Conservation (phyloP, 1,140 invertebrate genomes). For the Campoletis sonorensis region DNA sequence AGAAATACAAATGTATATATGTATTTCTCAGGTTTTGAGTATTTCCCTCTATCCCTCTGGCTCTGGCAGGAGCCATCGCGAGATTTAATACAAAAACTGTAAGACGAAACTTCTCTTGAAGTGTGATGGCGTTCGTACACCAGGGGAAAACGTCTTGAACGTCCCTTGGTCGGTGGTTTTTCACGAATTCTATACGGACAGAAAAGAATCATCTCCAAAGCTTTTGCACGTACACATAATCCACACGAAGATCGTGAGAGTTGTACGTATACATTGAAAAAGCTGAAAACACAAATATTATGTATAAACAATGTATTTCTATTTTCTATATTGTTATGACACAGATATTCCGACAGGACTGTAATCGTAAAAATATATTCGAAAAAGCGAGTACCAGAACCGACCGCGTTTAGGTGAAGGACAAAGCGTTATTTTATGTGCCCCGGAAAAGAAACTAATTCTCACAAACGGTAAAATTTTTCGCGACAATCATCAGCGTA, state of each 20-base stretch:
- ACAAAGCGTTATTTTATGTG: neutral
- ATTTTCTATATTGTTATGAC: neutral
- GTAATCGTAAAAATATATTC: neutral
- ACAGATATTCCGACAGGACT: neutral
- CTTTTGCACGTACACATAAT: neutral
- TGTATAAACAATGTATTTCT: conserved; percentile 20
- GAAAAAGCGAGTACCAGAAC: neutral
- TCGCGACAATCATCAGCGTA: neutral
- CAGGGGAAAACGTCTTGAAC: conserved; percentile 11
- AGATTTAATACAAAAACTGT: conserved; percentile 26
- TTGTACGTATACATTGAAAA: neutral
- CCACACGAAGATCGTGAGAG: neutral
- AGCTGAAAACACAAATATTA: neutral
- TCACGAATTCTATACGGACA: conserved; percentile 14
- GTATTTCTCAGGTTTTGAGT: neutral
- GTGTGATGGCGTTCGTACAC: neutral
- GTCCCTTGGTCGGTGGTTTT: neutral
- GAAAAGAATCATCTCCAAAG: neutral
- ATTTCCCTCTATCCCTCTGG: neutral
- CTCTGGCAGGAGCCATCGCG: conserved; percentile 3
- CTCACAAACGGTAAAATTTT: conserved; percentile 13
- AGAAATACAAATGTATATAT: neutral
- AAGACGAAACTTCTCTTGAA: conserved; percentile 23
- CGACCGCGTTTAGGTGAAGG: conserved; percentile 6
- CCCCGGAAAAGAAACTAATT: conserved; percentile 31